These are phyloP conservation scores for Hirtodrosophila cameraria DNA, from an alignment of 2,888 invertebrate genomes.

Conservation along the genomic window DNA sequence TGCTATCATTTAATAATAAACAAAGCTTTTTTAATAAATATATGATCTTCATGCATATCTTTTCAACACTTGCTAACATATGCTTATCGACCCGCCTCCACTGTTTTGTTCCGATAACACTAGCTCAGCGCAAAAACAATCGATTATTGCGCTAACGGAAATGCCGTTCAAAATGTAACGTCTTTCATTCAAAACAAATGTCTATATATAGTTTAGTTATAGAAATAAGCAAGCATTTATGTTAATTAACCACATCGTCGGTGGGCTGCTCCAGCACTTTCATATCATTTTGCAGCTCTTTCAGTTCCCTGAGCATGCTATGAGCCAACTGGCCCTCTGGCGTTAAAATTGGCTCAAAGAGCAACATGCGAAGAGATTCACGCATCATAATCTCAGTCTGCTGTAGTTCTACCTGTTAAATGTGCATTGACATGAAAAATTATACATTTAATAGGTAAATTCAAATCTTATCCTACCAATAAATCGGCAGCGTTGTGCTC, in stretches of 20 bases:
- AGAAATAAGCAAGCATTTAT: background rate
- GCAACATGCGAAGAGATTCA: slow-evolving; percentile 87
- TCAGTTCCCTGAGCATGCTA: slow-evolving; percentile 88
- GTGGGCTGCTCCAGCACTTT: slow-evolving; percentile 61
- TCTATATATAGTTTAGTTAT: background rate
- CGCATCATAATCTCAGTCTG: slow-evolving; percentile 87
- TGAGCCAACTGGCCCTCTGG: slow-evolving; percentile 90
- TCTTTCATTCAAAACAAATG: background rate
- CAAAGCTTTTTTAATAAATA: slow-evolving; percentile 4
- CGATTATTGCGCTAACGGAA: slow-evolving; percentile 1
- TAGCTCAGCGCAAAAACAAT: background rate
- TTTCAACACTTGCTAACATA: background rate
- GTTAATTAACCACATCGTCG: slow-evolving; percentile 45
- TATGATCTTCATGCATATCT: background rate
- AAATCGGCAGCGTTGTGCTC: slow-evolving; percentile 67
- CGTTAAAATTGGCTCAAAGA: slow-evolving; percentile 89
- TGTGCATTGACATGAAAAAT: background rate
- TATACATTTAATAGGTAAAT: background rate
- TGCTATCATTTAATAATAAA: slow-evolving; percentile 4
- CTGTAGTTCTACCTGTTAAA: slow-evolving; percentile 85
- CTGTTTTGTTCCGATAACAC: slow-evolving; percentile 21
- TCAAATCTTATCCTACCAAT: slow-evolving; percentile 42
- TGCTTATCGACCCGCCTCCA: slow-evolving; percentile 30
- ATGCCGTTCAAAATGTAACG: background rate
- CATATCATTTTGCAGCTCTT: slow-evolving; percentile 86